phyloP scores from a whole-genome alignment of 1,140 invertebrate genomes.

The Oedothorax gibbosus region DNA sequence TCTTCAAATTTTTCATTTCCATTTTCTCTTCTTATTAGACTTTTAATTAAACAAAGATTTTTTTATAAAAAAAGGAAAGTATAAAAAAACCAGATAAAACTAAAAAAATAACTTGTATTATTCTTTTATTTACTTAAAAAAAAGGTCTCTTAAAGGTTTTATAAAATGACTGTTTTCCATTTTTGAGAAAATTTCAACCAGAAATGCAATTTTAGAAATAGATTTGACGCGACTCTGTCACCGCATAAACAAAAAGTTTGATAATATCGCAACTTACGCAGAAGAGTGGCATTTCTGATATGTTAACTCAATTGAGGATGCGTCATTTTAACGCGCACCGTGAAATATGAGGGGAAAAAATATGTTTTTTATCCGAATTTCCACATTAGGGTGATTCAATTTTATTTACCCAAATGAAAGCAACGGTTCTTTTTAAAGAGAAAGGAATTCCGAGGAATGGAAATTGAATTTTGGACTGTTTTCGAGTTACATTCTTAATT shows the following conservation, averaged over 20 bases:
- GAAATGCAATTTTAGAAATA: constrained; percentile 35
- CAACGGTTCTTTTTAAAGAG: background rate
- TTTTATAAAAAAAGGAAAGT: too few species aligned
- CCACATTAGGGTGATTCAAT: constrained; percentile 39
- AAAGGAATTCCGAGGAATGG: background rate
- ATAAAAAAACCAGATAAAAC: too few species aligned
- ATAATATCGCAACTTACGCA: too few species aligned
- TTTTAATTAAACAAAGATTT: too few species aligned
- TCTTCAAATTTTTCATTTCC: too few species aligned
- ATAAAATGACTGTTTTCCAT: constrained; percentile 34
- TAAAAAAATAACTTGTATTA: background rate
- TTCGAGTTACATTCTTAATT: too few species aligned
- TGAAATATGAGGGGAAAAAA: background rate
- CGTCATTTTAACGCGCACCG: background rate
- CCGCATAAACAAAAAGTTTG: constrained; percentile 12
- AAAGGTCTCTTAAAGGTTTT: background rate
- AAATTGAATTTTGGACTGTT: constrained; percentile 17
- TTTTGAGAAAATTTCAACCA: constrained; percentile 17
- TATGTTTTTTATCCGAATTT: constrained; percentile 39
- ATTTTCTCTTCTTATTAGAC: too few species aligned
- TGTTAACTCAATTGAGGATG: too few species aligned
- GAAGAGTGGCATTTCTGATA: too few species aligned
- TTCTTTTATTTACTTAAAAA: constrained; percentile 12
- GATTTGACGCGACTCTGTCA: constrained; percentile 41
- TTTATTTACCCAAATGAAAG: constrained; percentile 41